Percentiles rank a stretch among this genome's conserved stretches.
Evolutionary conservation across 2,797 vertebrate genomes (phyloP).

Genomic region (Sparidentex hasta): DNA sequence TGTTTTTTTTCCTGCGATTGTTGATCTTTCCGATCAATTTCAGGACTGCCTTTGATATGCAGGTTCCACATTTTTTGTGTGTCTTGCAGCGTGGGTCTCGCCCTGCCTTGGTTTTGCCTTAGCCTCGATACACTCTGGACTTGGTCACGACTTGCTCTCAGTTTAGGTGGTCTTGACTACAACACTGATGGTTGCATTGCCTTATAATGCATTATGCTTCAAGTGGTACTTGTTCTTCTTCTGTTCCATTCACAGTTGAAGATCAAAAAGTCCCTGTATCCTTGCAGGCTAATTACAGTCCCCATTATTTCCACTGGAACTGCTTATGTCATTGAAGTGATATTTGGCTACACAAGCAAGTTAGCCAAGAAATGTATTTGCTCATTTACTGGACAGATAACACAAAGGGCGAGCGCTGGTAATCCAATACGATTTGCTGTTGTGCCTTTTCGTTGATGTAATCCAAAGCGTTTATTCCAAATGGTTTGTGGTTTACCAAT

Average conservation of each 20-base stretch:
- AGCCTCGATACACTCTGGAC: too few relatives aligned
- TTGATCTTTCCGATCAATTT: too few relatives aligned
- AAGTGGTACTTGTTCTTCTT: not conserved
- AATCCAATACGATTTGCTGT: not conserved
- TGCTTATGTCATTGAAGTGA: constrained; percentile 3
- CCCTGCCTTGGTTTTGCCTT: too few relatives aligned
- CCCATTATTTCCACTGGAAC: constrained; percentile 27
- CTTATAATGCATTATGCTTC: not conserved
- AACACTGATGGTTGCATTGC: not conserved
- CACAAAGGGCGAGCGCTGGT: not conserved
- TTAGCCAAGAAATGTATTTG: constrained; percentile 1
- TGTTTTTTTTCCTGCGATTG: too few relatives aligned
- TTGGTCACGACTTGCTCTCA: too few relatives aligned
- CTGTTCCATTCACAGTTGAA: constrained; percentile 16
- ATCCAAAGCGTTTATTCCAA: constrained; percentile 41
- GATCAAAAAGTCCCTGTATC: constrained; percentile 30
- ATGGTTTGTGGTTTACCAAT: constrained; percentile 42
- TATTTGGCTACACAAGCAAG: constrained; percentile 1
- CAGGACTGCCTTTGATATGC: too few relatives aligned
- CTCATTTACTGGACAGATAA: constrained; percentile 7
- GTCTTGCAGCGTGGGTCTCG: too few relatives aligned
- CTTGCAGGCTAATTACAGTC: constrained; percentile 15
- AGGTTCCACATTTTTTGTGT: too few relatives aligned
- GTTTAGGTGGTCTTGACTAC: too few relatives aligned
- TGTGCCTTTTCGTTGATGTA: constrained; percentile 17